Evolutionary conservation across 2,888 invertebrate species (phyloP), one percentile per base, ranked within the genome.

Genomic region (Ischnura elegans): DNA sequence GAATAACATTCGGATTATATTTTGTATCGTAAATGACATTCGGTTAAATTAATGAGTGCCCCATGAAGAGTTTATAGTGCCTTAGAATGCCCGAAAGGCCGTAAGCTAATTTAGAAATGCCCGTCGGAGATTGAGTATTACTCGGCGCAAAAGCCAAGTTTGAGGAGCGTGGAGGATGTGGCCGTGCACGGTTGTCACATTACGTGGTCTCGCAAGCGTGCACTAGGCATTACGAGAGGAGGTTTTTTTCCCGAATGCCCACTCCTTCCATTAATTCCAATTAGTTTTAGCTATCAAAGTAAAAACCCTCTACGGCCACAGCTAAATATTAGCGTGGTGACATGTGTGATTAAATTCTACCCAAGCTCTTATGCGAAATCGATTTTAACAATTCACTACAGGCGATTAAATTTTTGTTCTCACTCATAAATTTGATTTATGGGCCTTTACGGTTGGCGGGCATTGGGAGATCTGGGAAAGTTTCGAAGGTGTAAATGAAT

Each of bases 191-290:
- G 45, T 45, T 86, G 86, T 86, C 86, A 86, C 86, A 86, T 43
- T 86, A 86, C 86, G 45, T 25, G 45, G 43, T 25, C 86, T 45
- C 86, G 86, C 45, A 43, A 21, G 86, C 86, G 43, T 86, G 43
- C 45, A 43, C 86, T 86, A 29, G 66, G 66, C 21, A 45, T 86
- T 86, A 86, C 13, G 86, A 86, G n/a, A n/a, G 86, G 6, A 19
- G 16, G 13, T 45, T 86, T 66, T 29, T 66, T 29, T 45, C 8
- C 43, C 13, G 36, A 86, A 86, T 25, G 86, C 86, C 86, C 45
- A 86, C 45, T n/a, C 25, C 86, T 45, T 43, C 86, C 86, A 86
- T 86, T 86, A 86, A 86, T 86, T 86, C 86, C 86, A 43, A 86
- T 86, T 86, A 86, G 86, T 86, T 86, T 86, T 43, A 43, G 25